phyloP scores from a whole-genome alignment of 2,797 vertebrate genomes.

The Myoxocephalus aenaeus region DNA sequence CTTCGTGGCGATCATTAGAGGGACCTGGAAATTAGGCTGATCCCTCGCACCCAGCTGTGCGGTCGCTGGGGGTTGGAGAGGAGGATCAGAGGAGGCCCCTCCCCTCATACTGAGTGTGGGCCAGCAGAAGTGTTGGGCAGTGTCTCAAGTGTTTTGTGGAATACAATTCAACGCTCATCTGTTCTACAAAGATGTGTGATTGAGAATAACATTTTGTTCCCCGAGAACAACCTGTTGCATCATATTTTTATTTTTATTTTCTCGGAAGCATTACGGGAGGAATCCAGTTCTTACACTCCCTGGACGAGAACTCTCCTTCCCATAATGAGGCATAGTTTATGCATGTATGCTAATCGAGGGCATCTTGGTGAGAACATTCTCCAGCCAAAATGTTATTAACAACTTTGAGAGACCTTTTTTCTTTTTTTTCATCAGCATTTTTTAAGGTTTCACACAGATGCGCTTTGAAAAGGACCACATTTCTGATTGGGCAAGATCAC shows the following conservation, averaged over 20 bases:
- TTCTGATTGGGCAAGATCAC: constrained; percentile 87
- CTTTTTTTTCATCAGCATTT: constrained; percentile 73
- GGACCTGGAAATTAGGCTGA: constrained; percentile 84
- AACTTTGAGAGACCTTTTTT: constrained; percentile 79
- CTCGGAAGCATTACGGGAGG: constrained; percentile 29
- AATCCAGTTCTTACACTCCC: constrained; percentile 46
- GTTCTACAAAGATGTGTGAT: constrained; percentile 55
- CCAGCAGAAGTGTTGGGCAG: constrained; percentile 66
- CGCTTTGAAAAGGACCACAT: constrained; percentile 84
- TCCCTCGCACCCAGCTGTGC: constrained; percentile 80
- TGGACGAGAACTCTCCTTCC: constrained; percentile 39
- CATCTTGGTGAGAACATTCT: constrained; percentile 76
- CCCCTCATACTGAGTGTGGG: constrained; percentile 52
- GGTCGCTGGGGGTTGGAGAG: constrained; percentile 73
- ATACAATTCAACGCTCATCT: constrained; percentile 66
- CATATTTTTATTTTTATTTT: constrained; percentile 59
- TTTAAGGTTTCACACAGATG: constrained; percentile 85
- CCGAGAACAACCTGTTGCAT: constrained; percentile 67
- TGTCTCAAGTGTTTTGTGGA: constrained; percentile 67
- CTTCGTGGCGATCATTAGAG: constrained; percentile 80
- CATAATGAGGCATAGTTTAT: constrained; percentile 69
- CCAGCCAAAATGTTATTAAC: constrained; percentile 82
- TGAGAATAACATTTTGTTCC: constrained; percentile 42
- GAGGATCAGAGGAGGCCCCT: constrained; percentile 68
- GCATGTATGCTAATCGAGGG: constrained; percentile 73